A percentile compares a stretch with the other conserved stretches of the same genome.
Conservation (phyloP, 2,113 vertebrate species). For the Eolophus roseicapilla region DNA sequence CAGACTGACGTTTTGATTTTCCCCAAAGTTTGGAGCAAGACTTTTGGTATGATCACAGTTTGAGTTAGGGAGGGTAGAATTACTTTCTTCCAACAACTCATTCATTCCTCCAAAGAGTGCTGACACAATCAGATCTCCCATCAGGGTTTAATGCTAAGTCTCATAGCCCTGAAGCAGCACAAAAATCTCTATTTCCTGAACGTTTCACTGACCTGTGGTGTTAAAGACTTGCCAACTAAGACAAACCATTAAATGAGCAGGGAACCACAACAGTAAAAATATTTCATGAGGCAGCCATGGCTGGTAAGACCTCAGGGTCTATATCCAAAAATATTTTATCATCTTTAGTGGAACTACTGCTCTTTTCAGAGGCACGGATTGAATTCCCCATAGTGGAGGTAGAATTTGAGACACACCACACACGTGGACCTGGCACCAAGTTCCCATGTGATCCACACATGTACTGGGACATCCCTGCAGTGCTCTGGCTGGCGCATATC, state of each 20-base stretch:
- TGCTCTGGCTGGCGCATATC: rapidly evolving
- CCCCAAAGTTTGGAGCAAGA: slow-evolving; percentile 20
- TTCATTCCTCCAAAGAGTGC: slow-evolving; percentile 37
- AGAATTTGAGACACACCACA: not conserved
- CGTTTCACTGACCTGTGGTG: not conserved
- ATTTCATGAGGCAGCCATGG: not conserved
- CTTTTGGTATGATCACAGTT: slow-evolving; percentile 27
- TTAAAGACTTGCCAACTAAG: slow-evolving; percentile 28
- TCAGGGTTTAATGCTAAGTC: slow-evolving; percentile 9
- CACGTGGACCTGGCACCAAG: not conserved
- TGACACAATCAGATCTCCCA: slow-evolving; percentile 39
- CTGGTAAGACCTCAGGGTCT: not conserved
- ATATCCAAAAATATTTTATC: slow-evolving; percentile 12
- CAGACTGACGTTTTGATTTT: slow-evolving; percentile 52
- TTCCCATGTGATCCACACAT: rapidly evolving
- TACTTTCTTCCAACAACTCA: slow-evolving; percentile 40
- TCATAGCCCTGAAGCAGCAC: slow-evolving; percentile 37
- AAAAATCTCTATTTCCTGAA: slow-evolving; percentile 39
- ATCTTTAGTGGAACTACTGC: not conserved
- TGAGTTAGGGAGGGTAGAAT: slow-evolving; percentile 6
- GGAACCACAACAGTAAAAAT: slow-evolving; percentile 57
- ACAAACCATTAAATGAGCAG: slow-evolving; percentile 12
- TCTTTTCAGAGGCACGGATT: not conserved
- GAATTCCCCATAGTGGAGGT: not conserved
- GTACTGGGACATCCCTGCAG: not conserved